phyloP scores from a whole-genome alignment of 2,797 vertebrate species.

The Pteropus rufus region DNA sequence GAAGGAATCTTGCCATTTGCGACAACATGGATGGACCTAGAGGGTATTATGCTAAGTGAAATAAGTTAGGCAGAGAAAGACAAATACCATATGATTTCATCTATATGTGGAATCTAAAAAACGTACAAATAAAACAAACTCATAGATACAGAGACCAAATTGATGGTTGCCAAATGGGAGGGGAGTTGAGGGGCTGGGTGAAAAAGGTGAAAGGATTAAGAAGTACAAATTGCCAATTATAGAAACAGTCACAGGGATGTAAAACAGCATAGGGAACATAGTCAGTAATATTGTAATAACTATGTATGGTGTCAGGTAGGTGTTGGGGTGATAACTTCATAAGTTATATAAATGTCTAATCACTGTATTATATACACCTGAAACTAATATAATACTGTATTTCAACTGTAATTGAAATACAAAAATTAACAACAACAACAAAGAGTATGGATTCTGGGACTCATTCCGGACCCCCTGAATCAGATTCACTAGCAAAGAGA shows the following conservation, averaged over 20 bases:
- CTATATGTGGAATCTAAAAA: neutral
- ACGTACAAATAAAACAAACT: neutral
- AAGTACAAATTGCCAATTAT: neutral
- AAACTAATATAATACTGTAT: neutral
- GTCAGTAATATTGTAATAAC: neutral
- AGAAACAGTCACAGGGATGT: neutral
- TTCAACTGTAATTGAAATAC: neutral
- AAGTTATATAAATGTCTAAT: neutral
- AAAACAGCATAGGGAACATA: neutral
- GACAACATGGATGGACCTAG: neutral
- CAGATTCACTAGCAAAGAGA: neutral
- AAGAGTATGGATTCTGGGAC: neutral
- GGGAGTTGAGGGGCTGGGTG: too few relatives aligned
- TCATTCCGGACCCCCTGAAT: neutral
- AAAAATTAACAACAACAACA: neutral
- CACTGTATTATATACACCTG: neutral
- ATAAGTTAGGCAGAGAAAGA: neutral
- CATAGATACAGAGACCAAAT: neutral
- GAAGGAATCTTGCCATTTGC: neutral
- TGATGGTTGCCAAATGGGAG: neutral
- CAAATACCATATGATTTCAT: too few relatives aligned
- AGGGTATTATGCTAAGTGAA: neutral
- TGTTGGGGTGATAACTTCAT: neutral
- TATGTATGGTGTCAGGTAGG: neutral
- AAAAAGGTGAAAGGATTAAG: neutral